Evolutionary conservation across 2,113 vertebrate genomes (phyloP), one percentile per base, ranked within the genome.

Genomic region (Anguilla japonica): DNA sequence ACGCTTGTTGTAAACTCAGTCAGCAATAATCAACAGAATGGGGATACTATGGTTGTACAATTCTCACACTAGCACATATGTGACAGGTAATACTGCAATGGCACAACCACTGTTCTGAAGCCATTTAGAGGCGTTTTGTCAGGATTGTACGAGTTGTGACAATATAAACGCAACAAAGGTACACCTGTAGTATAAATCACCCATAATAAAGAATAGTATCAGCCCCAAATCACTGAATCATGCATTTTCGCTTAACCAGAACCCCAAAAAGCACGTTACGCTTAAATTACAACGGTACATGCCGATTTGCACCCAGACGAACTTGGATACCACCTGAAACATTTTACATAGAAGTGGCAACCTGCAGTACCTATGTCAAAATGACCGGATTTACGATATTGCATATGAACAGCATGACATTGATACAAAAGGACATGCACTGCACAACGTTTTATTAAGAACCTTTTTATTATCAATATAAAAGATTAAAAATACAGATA

Each of bases 401-500:
- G 20, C 22, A 5, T 2, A 26, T 67, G 15, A 20, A 67, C 2
- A 71, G 20, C 34, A 60, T 81, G 78, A 67, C 22, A 81, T 40
- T 43, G 15, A 81, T 43, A 67, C 79, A 86, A 81, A 86, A 81
- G 57, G 26, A 81, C 85, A 86, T 86, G 85, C 85, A 81, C 43
- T 34, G 85, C 56, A 75, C 26, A 86, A 80, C 56, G 88, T 6
- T 89, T 89, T 87, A 81, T 89, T 90, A 1, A 84, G 78, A n/a
- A 87, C 75, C 34, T 81, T 92, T 86, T 87, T 91, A 91, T 93
- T 89, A 34, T 84, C 75, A 84, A 88, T 8, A 81, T n/a, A 20
- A 82, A 50, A 86, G 34, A 81, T 89, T 87, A 81, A 91, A 85
- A 87, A 39, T 34, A 86, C 9, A 53, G 83, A 14, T 75, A 75